phyloP scores from a whole-genome alignment of 2,888 invertebrate species.

The Rhodophaea formosa region DNA sequence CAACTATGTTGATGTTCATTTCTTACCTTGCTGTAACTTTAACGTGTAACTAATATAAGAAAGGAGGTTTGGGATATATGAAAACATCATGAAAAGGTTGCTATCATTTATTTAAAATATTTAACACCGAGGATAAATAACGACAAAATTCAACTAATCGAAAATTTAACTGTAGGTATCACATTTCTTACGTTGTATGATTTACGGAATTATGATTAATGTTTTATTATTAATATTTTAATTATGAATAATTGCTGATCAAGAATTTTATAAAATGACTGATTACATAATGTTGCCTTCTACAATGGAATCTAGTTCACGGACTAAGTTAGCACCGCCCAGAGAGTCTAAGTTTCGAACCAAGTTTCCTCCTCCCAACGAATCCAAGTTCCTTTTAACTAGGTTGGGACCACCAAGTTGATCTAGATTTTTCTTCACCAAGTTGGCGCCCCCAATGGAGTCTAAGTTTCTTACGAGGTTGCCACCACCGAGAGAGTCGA shows the following conservation, averaged over 20 bases:
- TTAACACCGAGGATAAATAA: slow-evolving; percentile 18
- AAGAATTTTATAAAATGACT: background rate
- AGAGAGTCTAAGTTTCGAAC: slow-evolving; percentile 61
- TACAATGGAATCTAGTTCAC: slow-evolving; percentile 35
- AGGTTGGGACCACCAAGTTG: slow-evolving; percentile 68
- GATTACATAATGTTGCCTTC: background rate
- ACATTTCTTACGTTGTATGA: slow-evolving; percentile 27
- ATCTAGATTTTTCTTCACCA: slow-evolving; percentile 60
- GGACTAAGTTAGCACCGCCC: slow-evolving; percentile 65
- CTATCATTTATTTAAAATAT: slow-evolving; percentile 22
- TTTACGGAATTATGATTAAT: slow-evolving; percentile 20
- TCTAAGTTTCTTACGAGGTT: slow-evolving; percentile 57
- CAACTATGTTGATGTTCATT: background rate
- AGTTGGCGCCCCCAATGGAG: background rate
- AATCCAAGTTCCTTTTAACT: slow-evolving; percentile 64
- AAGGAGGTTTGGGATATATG: background rate
- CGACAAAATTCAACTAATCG: slow-evolving; percentile 14
- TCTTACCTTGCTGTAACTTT: slow-evolving; percentile 2
- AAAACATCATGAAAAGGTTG: slow-evolving; percentile 5
- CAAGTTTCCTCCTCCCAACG: slow-evolving; percentile 67
- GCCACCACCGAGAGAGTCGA: slow-evolving; percentile 63
- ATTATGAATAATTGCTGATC: no score
- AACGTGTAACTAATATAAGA: background rate
- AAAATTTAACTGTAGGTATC: slow-evolving; percentile 20
- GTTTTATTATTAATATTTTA: no score